Evolutionary conservation across 1,140 invertebrate genomes (phyloP), one percentile per base, ranked within the genome.

Genomic region (Pissodes strobi): DNA sequence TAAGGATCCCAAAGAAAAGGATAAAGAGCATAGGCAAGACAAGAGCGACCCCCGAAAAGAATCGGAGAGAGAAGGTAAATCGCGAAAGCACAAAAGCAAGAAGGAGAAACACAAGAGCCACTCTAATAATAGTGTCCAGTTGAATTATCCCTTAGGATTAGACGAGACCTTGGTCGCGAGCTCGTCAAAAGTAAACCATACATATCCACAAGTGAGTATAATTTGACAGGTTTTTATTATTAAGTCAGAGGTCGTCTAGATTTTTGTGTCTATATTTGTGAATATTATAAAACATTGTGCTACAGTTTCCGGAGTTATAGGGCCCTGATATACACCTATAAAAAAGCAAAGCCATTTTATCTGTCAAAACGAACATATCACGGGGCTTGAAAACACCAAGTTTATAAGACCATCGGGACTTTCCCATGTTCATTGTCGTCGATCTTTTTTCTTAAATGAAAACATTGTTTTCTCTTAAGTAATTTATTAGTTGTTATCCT

Each of bases 131-230:
- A 59, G 37, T 46, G 19, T 39, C n/a, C 51, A 37, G 51, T 43
- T 45, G 25, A 52, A 22, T 38, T 49, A 57, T 45, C 25, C 55
- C 21, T 18, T 57, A 22, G 43, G 10, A 9, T 30, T 37, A 22
- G 27, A 15, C 13, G 55, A 56, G 1, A 57, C 48, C 22, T 25
- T 56, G 6, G 66, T 46, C 48, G 53, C 66, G n/a, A 48, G 60
- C 49, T 59, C 66, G 2, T 67, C 65, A 1, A 53, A 53, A 37
- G 13, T 27, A 25, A 64, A 60, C 13, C 19, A 30, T 48, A 60
- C 60, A 51, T 58, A 58, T 59, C 60, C 60, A 34, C 60, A 68
- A 51, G 66, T 68, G 38, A 68, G 55, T 68, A 52, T 9, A 8
- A n/a, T 39, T 3, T 39, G 38, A 13, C 17, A 6, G 6, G 15